A percentile compares a stretch with the other conserved stretches of the same genome.
Evolutionary conservation across 2,113 vertebrate species (phyloP).

Genomic region (Dipodomys stephensi): DNA sequence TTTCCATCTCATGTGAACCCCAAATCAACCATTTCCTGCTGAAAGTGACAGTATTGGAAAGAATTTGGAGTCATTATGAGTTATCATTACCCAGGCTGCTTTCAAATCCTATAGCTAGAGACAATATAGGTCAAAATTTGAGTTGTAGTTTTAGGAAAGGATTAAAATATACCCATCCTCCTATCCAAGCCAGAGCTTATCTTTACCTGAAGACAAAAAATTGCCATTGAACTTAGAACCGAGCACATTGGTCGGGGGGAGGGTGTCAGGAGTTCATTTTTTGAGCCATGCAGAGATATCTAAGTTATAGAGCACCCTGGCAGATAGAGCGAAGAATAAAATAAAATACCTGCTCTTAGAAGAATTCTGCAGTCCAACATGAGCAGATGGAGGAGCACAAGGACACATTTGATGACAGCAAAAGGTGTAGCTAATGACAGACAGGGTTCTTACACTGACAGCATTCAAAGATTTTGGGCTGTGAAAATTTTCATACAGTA

Average conservation of each 20-base stretch:
- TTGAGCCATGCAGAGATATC: neutral
- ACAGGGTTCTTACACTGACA: neutral
- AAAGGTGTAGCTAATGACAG: too few species aligned
- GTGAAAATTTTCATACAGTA: conserved; percentile 10
- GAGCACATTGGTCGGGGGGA: neutral
- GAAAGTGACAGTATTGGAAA: conserved; percentile 64
- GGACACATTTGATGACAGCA: too few species aligned
- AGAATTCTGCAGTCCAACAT: neutral
- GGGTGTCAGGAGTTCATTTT: neutral
- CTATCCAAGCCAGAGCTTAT: neutral
- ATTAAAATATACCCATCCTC: conserved; percentile 2
- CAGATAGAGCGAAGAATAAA: conserved; percentile 31
- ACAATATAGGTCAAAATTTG: neutral
- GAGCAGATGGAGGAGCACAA: neutral
- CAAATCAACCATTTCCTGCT: conserved; percentile 85
- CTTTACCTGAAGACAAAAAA: neutral
- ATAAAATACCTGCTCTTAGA: neutral
- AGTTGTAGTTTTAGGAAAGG: conserved; percentile 1
- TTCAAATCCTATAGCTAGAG: neutral
- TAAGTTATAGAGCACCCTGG: neutral
- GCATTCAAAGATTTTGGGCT: neutral
- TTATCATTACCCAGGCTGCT: neutral
- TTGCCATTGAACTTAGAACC: neutral
- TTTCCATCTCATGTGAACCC: conserved; percentile 82
- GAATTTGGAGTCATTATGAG: neutral